Base-by-base conservation (phyloP, 2,797 vertebrate genomes). In the Cygnus olor region DNA sequence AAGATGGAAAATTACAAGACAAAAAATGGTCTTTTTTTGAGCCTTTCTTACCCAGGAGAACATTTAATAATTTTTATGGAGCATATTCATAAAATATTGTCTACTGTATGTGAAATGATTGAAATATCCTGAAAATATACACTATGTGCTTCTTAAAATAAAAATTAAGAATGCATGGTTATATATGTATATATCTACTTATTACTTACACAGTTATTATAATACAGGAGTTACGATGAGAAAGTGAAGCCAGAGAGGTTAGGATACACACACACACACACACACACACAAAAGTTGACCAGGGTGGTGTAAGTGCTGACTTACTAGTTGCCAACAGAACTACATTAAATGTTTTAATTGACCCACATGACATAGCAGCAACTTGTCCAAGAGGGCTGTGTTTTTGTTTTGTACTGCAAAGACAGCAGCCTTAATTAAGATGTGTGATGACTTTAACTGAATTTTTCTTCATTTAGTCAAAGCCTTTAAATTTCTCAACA, bases 401-500 rank as follows among this genome's bases (percentile, higher is more conserved):
- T 5, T 92, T 96, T 81, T 88, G 54, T 93, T 93, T 94, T 89
- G 58, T 86, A 56, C 74, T 79, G 81, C 70, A 93, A 61, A 95
- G 66, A 69, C 88, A 93, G 40, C 40, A 79, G 32, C 45, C 51
- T 91, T 94, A 91, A 95, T 96, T 94, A 95, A 95, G 94, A 95
- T 94, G 80, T 94, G 77, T 90, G 88, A 90, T 94, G 80, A 79
- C 79, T 89, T 78, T 32, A 88, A 79, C 64, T 94, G 84, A 93
- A 65, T 92, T 94, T 92, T 88, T 91, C 65, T 91, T 88, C 64
- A 58, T 91, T 94, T 93, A 93, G 73, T 83, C 74, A 94, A 93
- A 95, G 64, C 74, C 32, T 92, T 96, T 85, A 86, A 69, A 95
- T 94, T 94, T 89, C 91, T 89, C 96, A 88, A 92, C 93, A 76